Percentiles rank a stretch among this genome's conserved stretches.
Conservation (phyloP, 2,888 invertebrate genomes). For the Lasius fuliginosus region DNA sequence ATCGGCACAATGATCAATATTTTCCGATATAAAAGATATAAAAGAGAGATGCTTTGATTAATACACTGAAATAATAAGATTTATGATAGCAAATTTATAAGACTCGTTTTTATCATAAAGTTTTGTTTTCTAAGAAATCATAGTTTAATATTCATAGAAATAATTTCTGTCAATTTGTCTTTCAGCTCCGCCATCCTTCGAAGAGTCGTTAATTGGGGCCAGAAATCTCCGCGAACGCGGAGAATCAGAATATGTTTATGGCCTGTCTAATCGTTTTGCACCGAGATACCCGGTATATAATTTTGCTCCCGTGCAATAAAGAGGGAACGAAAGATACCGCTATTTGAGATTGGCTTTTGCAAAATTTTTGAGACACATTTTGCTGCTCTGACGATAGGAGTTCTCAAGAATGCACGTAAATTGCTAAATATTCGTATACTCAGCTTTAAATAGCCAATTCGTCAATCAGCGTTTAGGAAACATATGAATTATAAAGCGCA, state of each 20-base stretch:
- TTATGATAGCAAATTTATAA: neutral
- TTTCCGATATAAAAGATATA: neutral
- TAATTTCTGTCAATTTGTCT: slow-evolving; percentile 63
- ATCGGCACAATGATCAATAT: neutral
- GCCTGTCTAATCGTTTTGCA: slow-evolving; percentile 80
- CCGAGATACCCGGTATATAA: slow-evolving; percentile 85
- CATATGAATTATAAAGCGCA: neutral
- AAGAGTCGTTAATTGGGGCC: slow-evolving; percentile 89
- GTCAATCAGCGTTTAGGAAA: neutral
- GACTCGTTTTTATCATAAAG: neutral
- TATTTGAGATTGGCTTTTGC: neutral
- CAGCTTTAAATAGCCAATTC: neutral
- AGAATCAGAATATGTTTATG: slow-evolving; percentile 88
- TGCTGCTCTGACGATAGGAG: neutral
- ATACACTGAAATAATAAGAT: neutral
- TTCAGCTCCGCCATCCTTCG: slow-evolving; percentile 90
- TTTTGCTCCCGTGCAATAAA: slow-evolving; percentile 75
- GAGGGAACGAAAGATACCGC: neutral
- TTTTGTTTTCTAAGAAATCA: neutral
- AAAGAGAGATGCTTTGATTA: neutral
- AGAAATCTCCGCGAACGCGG: slow-evolving; percentile 89
- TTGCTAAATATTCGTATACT: neutral
- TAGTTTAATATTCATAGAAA: slow-evolving; percentile 5
- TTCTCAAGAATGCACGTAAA: neutral
- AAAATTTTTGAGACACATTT: neutral